phyloP scores from a whole-genome alignment of 2,797 vertebrate genomes.

The Mormyrops attenuatus region DNA sequence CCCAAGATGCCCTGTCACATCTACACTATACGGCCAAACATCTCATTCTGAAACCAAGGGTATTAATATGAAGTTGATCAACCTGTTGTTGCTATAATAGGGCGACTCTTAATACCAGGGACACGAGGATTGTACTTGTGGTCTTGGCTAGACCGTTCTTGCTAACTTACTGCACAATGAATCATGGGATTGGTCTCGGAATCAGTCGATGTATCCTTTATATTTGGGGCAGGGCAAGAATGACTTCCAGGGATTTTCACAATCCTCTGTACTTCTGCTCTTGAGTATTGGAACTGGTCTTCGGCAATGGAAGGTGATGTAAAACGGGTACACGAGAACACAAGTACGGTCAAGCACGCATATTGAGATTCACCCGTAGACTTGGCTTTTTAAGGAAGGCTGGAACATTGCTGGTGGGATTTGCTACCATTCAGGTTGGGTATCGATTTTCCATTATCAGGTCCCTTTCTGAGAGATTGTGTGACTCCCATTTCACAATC shows the following conservation, averaged over 20 bases:
- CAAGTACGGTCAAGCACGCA: neutral
- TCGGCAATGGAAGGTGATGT: neutral
- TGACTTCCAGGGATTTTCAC: neutral
- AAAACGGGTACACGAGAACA: neutral
- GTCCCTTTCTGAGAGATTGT: neutral
- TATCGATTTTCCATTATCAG: neutral
- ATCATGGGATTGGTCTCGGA: neutral
- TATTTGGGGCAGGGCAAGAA: neutral
- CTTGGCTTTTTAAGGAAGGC: neutral
- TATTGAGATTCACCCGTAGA: neutral
- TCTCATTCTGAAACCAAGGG: neutral
- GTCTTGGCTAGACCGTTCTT: neutral
- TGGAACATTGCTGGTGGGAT: neutral
- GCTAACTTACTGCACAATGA: neutral
- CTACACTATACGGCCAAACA: neutral
- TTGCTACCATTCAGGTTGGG: neutral
- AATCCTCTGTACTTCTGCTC: neutral
- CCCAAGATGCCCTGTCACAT: neutral
- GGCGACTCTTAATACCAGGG: neutral
- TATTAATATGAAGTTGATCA: neutral
- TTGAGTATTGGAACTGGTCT: neutral
- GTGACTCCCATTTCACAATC: neutral
- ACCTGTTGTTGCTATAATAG: neutral
- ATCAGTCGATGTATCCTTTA: neutral
- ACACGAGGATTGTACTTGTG: neutral